A percentile compares a stretch with the other conserved stretches of the same genome.
These are phyloP conservation scores for Sminthurides aquaticus DNA, from an alignment of 2,888 invertebrate genomes.

Conservation along the genomic window DNA sequence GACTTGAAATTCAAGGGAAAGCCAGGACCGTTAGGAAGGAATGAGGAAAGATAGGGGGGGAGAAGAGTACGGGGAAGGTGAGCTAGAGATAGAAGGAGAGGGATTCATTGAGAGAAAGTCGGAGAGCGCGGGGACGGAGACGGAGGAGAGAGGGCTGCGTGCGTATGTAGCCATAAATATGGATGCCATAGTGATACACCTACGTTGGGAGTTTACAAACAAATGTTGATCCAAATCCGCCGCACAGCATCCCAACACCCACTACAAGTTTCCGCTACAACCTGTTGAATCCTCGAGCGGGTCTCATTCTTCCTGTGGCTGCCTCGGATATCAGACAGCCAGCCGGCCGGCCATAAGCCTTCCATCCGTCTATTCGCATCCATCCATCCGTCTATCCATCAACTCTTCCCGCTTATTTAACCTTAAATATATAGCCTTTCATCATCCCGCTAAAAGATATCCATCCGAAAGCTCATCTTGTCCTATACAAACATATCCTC, in stretches of 20 bases:
- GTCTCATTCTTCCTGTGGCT: constrained; percentile 5
- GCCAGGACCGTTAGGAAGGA: no score
- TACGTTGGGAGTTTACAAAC: constrained; percentile 4
- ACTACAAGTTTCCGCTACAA: constrained; percentile 7
- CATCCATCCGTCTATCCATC: not conserved
- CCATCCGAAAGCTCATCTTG: no score
- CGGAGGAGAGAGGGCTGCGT: not conserved
- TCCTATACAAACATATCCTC: no score
- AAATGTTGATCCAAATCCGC: not conserved
- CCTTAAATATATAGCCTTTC: no score
- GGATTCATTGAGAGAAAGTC: not conserved
- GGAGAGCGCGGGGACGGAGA: not conserved
- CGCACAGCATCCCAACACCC: not conserved
- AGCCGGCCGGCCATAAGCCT: constrained; percentile 1
- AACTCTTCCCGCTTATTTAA: not conserved
- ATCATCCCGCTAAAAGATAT: no score
- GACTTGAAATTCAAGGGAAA: no score
- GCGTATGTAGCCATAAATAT: constrained; percentile 5
- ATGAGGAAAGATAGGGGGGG: no score
- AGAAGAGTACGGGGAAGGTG: constrained; percentile 4
- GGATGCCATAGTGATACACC: constrained; percentile 1
- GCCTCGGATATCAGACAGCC: not conserved
- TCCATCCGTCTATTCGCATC: not conserved
- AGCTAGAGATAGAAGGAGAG: constrained; percentile 1
- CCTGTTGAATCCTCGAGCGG: constrained; percentile 19